Evolutionary conservation across 2,888 invertebrate species (phyloP), one percentile per base, ranked within the genome.

Genomic region (Amphiduros pacificus): DNA sequence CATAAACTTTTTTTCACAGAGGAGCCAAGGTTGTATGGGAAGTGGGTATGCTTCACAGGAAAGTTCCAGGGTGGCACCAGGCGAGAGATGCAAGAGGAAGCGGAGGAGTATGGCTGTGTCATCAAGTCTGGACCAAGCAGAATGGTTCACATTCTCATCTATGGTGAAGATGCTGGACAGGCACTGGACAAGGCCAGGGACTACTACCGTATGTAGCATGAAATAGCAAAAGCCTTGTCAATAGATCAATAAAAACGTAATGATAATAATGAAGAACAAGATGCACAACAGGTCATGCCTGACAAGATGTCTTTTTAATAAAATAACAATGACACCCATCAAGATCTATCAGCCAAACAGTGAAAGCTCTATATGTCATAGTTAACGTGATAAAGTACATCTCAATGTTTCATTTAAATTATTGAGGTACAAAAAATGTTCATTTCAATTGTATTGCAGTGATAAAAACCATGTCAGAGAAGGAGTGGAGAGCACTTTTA

Each of bases 1-100:
- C 36, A 11, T 36, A 9, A 11, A 11, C 17, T 36, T 36, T 36
- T 36, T 36, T 36, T 36, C 36, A 36, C 9, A 14, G 17, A 36
- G 36, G 9, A 36, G 36, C 17, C n/a, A n/a, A n/a, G n/a, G n/a
- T n/a, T n/a, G n/a, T n/a, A 24, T n/a, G 55, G 44, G 11, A 55
- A 55, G 55, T 41, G 41, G 28, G 56, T 56, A n/a, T 44, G 44
- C 22, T 56, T 56, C 31, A 56, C 49, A 14, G 56, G 56, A 2
- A 49, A 44, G 5, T 32, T 56, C 24, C 5, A n/a, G 17, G 29
- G 31, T 1, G 36, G 27, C 29, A 48, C 56, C 4, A 14, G 56
- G 5, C 2, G 26, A 26, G 22, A 28, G 17, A 49, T 49, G 5
- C 48, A 44, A 28, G 17, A 28, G 20, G 20, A 27, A 3, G 56